Evolutionary conservation across 2,888 invertebrate species (phyloP).

Genomic region (Himalopsyche japonica): DNA sequence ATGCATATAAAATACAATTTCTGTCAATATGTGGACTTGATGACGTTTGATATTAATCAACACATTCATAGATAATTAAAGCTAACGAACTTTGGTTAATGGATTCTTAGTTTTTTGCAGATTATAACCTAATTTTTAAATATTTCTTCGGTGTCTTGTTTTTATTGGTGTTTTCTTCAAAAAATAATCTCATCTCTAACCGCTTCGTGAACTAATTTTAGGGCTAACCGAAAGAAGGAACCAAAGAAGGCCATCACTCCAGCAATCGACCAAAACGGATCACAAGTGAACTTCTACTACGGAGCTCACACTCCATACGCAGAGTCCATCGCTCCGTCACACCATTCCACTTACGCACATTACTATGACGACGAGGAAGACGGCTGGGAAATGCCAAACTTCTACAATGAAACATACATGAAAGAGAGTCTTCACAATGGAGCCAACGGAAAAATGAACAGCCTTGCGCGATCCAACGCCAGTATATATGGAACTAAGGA

Average conservation of each 20-base stretch:
- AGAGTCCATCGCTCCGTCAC: slow-evolving; percentile 92
- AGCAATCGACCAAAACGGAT: slow-evolving; percentile 88
- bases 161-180: background rate
- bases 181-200: background rate
- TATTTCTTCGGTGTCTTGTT: no score
- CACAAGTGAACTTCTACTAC: slow-evolving; percentile 95
- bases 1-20: no score
- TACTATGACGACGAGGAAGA: slow-evolving; percentile 96
- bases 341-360: slow-evolving; percentile 93
- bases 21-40: no score
- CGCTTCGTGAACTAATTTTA: slow-evolving; percentile 44
- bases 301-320: slow-evolving; percentile 94
- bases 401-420: slow-evolving; percentile 96
- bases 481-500: slow-evolving; percentile 95
- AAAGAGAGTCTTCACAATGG: slow-evolving; percentile 89
- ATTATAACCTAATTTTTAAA: no score
- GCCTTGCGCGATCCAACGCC: slow-evolving; percentile 88
- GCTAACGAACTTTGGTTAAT: no score
- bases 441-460: slow-evolving; percentile 86
- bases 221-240: slow-evolving; percentile 85
- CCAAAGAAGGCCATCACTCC: slow-evolving; percentile 89
- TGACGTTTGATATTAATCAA: no score
- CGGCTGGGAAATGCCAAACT: slow-evolving; percentile 97
- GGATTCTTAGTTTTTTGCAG: no score
- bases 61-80: no score